Percentiles rank a stretch among this genome's conserved stretches.
These are phyloP conservation scores for Sitophilus oryzae DNA, from an alignment of 1,140 invertebrate species.

Conservation along the genomic window DNA sequence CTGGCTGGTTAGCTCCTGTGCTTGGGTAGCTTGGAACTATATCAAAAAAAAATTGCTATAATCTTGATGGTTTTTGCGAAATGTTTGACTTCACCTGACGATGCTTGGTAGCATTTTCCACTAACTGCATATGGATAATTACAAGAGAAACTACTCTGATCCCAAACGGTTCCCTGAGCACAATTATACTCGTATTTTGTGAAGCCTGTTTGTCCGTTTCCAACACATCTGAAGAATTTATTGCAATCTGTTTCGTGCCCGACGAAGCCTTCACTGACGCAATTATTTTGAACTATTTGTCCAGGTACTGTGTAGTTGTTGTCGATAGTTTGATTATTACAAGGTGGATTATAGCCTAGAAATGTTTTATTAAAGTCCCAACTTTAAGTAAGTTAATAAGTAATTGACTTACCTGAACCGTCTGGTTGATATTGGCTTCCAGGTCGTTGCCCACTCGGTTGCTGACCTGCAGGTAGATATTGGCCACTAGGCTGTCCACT, in stretches of 20 bases:
- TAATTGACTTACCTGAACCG: no score
- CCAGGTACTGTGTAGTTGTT: neutral
- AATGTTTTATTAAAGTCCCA: no score
- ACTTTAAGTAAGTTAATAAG: no score
- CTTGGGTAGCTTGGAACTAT: neutral
- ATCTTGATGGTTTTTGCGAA: neutral
- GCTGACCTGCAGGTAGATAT: conserved; percentile 4
- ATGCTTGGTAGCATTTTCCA: conserved; percentile 19
- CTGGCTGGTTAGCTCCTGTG: neutral
- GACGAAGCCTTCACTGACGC: conserved; percentile 58
- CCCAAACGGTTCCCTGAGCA: conserved; percentile 66
- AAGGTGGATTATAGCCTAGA: neutral
- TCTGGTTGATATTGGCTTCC: no score
- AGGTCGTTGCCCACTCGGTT: neutral
- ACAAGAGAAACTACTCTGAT: conserved; percentile 57
- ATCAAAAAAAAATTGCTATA: neutral
- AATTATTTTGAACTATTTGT: conserved; percentile 30
- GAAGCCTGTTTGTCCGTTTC: conserved; percentile 45
- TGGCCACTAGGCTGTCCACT: conserved; percentile 10
- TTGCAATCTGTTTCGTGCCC: conserved; percentile 62
- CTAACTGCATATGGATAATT: conserved; percentile 44
- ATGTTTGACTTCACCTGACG: neutral
- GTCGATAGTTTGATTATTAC: neutral
- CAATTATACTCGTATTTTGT: conserved; percentile 63
- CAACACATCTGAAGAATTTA: conserved; percentile 75